Evolutionary conservation across 1,140 invertebrate genomes (phyloP).

Genomic region (silkworm (Bombyx mori)): ASM3026992v2 NC_085112.1:5815001-5815500

Average conservation of each 20-base stretch:
- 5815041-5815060: slow-evolving; percentile 30
- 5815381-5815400: slow-evolving; percentile 40
- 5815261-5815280: slow-evolving; percentile 25
- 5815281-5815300: slow-evolving; percentile 24
- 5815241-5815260: slow-evolving; percentile 17
- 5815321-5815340: slow-evolving; percentile 41
- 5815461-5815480: slow-evolving; percentile 50
- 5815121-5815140: no score
- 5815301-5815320: slow-evolving; percentile 38
- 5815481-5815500: slow-evolving; percentile 55
- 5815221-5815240: slow-evolving; percentile 8
- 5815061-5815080: slow-evolving; percentile 34
- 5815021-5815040: slow-evolving; percentile 52
- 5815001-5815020: slow-evolving; percentile 61
- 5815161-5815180: no score
- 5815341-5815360: slow-evolving; percentile 12
- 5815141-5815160: no score
- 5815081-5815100: slow-evolving; percentile 9
- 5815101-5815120: no score
- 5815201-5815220: not conserved
- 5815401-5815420: slow-evolving; percentile 51
- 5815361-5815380: slow-evolving; percentile 30
- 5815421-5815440: slow-evolving; percentile 51
- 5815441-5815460: slow-evolving; percentile 52
- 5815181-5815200: no score